Base-by-base conservation (phyloP, 1,140 invertebrate species). In the Drosophila melanogaster region DNA sequence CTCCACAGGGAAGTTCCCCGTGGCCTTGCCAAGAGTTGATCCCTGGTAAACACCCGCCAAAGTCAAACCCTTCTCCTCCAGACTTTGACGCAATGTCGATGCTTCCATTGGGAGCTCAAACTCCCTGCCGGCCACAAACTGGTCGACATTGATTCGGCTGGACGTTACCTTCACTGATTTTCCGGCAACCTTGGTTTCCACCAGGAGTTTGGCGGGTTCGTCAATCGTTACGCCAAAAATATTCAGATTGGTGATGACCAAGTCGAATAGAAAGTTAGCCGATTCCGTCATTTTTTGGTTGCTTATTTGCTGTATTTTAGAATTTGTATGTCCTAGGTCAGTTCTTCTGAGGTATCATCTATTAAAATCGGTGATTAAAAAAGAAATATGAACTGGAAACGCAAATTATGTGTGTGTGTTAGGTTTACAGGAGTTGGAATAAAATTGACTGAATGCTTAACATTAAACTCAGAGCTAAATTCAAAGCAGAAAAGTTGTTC, bases 141-240 rank as follows among this genome's bases (percentile, higher is more conserved):
- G 76, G 0, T 7, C 37, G 0, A 89, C 84, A 55, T 89, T 89
- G 0, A 89, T 56, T 11, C 83, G 60, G 38, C 81, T 85, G 6
- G 64, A 7, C 1, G 65, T 80, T 3, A 84, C 40, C 0, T 24
- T 35, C 4, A 80, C 0, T 0, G 24, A 14, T 0, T 22, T 15
- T 1, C n/a, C 40, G 12, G 49, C 41, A 4, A 81, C 40, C 7
- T 33, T 75, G 0, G 67, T 17, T 3, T 30, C 33, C 0, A 71
- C 70, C 2, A 11, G 0, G 0, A 75, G 8, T 0, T 41, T 5
- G 1, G n/a, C 0, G 0, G 65, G 58, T 3, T 86, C 26, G 0
- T 24, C 17, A 0, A 79, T 15, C 3, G 12, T 0, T 1, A 33
- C 22, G 40, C 7, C 30, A 10, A 26, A 30, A 14, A 80, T 2